Percentiles rank a stretch among this genome's conserved stretches.
Evolutionary conservation across 2,113 vertebrate species (phyloP).

Genomic region (Elephas maximus): DNA sequence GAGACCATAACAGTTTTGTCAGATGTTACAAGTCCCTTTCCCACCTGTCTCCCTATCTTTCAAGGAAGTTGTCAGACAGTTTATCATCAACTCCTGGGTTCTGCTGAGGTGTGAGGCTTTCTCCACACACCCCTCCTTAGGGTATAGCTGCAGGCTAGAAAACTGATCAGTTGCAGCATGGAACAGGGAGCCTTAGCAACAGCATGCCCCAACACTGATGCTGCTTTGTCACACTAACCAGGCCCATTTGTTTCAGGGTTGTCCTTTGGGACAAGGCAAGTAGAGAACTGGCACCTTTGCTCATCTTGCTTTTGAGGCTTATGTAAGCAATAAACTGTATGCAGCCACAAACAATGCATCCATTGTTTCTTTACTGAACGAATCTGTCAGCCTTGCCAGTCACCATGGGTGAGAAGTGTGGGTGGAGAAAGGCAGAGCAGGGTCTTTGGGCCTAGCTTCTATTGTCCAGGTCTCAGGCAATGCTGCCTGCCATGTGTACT

Average conservation of each 20-base stretch:
- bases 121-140: accelerated
- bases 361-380: not conserved
- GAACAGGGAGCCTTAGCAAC: not conserved
- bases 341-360: not conserved
- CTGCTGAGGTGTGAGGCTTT: not conserved
- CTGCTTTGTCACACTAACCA: not conserved
- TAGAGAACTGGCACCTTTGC: not conserved
- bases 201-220: accelerated
- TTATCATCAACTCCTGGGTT: not conserved
- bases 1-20: not conserved
- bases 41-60: not conserved
- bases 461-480: not conserved
- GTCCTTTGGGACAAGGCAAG: not conserved
- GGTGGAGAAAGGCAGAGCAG: not conserved
- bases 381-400: not conserved
- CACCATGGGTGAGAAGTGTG: not conserved
- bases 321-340: not conserved
- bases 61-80: not conserved
- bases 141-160: not conserved
- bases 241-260: not conserved
- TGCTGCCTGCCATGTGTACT: not conserved
- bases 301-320: not conserved
- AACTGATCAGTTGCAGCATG: not conserved
- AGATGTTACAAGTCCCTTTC: not conserved
- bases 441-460: accelerated